These are phyloP conservation scores for Sinocyclocheilus anshuiensis DNA, from an alignment of 2,113 vertebrate genomes.

Conservation along the genomic window DNA sequence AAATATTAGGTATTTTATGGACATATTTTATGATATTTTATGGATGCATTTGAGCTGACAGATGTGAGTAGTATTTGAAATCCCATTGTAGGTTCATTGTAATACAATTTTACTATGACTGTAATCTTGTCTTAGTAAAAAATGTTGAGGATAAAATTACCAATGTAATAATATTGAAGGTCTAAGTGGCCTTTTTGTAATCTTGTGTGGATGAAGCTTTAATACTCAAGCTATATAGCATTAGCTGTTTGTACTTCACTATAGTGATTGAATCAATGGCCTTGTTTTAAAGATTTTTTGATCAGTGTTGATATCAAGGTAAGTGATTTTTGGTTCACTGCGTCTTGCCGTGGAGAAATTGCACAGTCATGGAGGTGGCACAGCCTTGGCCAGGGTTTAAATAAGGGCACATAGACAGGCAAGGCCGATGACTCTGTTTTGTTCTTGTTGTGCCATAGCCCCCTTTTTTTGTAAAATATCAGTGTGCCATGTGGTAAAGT, in stretches of 20 bases:
- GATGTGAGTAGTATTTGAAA: not conserved
- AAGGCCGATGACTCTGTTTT: constrained; percentile 2
- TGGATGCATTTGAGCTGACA: constrained; percentile 8
- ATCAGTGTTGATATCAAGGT: not conserved
- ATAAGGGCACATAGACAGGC: not conserved
- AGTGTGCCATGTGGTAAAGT: not conserved
- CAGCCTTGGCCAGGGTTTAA: constrained; percentile 37
- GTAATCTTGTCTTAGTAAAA: not conserved
- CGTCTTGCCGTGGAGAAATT: constrained; percentile 16
- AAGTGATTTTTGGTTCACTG: constrained; percentile 15
- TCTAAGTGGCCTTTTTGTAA: not conserved
- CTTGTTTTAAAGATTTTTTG: not conserved
- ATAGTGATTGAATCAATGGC: not conserved
- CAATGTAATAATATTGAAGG: not conserved
- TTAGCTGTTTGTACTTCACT: not conserved
- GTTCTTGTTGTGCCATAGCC: not conserved
- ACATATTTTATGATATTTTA: too few species aligned
- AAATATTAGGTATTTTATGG: not conserved
- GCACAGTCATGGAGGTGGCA: constrained; percentile 35
- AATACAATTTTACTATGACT: not conserved
- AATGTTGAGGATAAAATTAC: not conserved
- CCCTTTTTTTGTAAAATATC: not conserved
- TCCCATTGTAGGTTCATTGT: not conserved
- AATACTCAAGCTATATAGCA: not conserved
- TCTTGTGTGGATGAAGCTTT: not conserved